Base-by-base conservation (phyloP, 2,797 vertebrate species). In the Triplophysa yarkandensis region DNA sequence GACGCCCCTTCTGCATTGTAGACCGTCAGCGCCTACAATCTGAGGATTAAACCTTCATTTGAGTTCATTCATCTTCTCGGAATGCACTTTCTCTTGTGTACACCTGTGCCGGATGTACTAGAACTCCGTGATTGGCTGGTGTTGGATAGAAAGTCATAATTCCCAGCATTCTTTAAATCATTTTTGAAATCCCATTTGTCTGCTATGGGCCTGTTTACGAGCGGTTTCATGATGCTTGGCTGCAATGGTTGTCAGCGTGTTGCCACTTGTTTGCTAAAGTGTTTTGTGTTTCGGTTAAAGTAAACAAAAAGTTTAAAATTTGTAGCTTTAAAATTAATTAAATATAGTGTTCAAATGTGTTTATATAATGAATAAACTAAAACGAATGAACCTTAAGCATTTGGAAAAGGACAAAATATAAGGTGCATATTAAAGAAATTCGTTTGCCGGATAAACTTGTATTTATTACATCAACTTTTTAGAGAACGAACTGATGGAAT, bases 11-110 rank as follows among this genome's bases (percentile, higher is more conserved):
- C 71, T 74, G 74, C 62, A 65, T 71, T 17, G 30, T 55, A 74
- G 48, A 30, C 69, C 65, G 9, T 21, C 30, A 64, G 50, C 39
- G 60, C 21, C 4, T 16, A 65, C 65, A 61, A 76, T 71, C 68
- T 71, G 41, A 62, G 71, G 77, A 73, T 66, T 68, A 81, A 71
- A 68, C 58, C 57, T 68, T 71, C 67, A 71, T 64, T 71, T 60
- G 60, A 67, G 77, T 66, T 74, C 41, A 55, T 66, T 71, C 77
- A 58, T 39, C 46, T 43, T 52, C 54, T 17, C 52, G 14, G 57
- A 11, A 73, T 66, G 62, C 30, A 74, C 58, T 43, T 72, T 30
- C 46, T 65, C 60, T 25, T 36, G 46, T 57, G 46, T 50, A 48
- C 34, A 61, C 68, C 68, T 76, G 68, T n/a, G 54, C 39, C 17